Conservation (phyloP, 2,888 invertebrate genomes). For the Dusona sp. region DNA sequence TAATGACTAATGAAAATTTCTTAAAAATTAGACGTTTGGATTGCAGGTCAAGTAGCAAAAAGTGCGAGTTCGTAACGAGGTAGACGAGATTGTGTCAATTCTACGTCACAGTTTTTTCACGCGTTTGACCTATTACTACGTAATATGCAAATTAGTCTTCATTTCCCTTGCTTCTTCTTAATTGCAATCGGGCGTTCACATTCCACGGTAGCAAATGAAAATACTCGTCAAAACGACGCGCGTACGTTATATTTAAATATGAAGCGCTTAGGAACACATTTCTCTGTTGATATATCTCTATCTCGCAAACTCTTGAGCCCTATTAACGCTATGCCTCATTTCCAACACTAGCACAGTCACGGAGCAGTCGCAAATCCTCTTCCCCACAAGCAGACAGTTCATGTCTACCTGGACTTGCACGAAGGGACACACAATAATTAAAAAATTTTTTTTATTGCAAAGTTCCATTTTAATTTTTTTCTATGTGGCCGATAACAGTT, state of each 20-base stretch:
- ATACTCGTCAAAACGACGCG: constrained; percentile 10
- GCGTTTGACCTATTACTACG: neutral
- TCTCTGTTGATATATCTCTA: neutral
- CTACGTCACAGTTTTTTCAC: neutral
- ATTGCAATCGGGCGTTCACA: constrained; percentile 32
- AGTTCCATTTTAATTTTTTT: too few species aligned
- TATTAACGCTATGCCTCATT: constrained; percentile 11
- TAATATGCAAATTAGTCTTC: neutral
- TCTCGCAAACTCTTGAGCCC: neutral
- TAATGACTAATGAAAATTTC: too few species aligned
- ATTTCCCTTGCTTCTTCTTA: constrained; percentile 17
- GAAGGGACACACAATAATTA: neutral
- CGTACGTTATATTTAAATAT: neutral
- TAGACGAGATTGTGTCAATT: too few species aligned
- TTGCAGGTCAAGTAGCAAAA: too few species aligned
- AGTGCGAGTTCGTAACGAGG: too few species aligned
- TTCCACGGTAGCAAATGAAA: constrained; percentile 35
- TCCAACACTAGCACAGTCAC: neutral
- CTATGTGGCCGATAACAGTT: too few species aligned
- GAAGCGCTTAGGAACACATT: neutral
- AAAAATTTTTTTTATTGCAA: too few species aligned
- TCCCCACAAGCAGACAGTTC: constrained; percentile 23
- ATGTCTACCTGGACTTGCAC: neutral
- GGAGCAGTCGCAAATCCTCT: neutral
- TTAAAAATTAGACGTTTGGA: neutral